These are phyloP conservation scores for Zingel zingel DNA, from an alignment of 2,113 vertebrate genomes.

Conservation along the genomic window DNA sequence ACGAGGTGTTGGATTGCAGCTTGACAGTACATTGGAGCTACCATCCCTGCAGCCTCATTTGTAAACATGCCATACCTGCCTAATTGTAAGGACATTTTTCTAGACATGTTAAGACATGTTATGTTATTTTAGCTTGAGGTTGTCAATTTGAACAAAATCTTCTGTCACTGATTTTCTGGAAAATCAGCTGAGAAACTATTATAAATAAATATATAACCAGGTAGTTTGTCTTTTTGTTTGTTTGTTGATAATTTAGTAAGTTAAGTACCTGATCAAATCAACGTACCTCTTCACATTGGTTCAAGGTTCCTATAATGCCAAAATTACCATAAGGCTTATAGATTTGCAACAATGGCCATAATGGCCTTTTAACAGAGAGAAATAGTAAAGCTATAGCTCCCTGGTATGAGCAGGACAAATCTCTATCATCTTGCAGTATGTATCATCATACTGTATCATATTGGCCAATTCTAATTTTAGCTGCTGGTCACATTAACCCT, in stretches of 20 bases:
- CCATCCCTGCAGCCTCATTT: not conserved
- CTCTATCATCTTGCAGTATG: not conserved
- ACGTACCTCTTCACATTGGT: not conserved
- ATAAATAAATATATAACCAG: not conserved
- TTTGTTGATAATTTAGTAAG: not conserved
- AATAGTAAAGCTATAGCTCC: not conserved
- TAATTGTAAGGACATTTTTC: not conserved
- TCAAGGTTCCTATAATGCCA: not conserved
- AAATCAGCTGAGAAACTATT: not conserved
- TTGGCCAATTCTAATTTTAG: slow-evolving; percentile 11
- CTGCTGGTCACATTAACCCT: not conserved
- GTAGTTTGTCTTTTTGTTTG: no score
- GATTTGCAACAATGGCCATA: not conserved
- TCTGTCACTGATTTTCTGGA: not conserved
- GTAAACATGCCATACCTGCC: not conserved
- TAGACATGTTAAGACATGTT: no score
- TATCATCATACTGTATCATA: not conserved
- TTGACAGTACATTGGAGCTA: not conserved
- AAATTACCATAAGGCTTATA: not conserved
- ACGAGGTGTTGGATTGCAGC: not conserved
- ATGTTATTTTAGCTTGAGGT: not conserved
- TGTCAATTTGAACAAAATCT: not conserved
- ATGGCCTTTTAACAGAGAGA: not conserved
- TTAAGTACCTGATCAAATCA: not conserved
- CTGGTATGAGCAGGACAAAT: not conserved